Evolutionary conservation across 1,140 invertebrate species (phyloP), one percentile per base, ranked within the genome.

Genomic region (Heliconius melpomene): DNA sequence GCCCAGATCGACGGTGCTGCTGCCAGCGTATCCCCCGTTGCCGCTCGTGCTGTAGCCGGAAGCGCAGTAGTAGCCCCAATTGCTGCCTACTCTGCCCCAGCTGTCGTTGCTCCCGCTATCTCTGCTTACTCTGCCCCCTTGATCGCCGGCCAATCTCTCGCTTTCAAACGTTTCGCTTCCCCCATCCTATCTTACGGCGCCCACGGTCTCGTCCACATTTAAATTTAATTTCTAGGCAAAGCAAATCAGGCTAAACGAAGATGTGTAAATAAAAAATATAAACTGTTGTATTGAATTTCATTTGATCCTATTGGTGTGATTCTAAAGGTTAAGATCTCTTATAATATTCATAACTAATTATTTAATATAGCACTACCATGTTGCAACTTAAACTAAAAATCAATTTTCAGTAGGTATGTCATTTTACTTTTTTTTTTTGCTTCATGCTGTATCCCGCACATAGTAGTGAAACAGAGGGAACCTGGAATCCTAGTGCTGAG

Each of bases 1-100:
- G 95, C 95, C 82, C 94, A 95, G 89, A 90, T 95, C 80, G 93
- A 95, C 82, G 95, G 95, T 81, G 94, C 92, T 83, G 95, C 95
- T 91, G 95, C 95, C 73, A 95, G 95, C 83, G 94, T 94, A 72
- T 94, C 95, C 76, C 95, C 95, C 83, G 88, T 95, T 54, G 84
- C 93, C 52, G 91, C 92, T 82, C 91, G 91, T 80, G 90, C 91
- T 81, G 78, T 94, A 60, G 91, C 84, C 50, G 92, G 89, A 6
- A 89, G 90, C 79, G 20, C 54, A 23, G 54, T 60, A 60, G 85
- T 78, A 20, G 83, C 78, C 50, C 80, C 85, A 38, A 74, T 82
- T 46, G 83, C 80, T 70, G 60, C 60, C 60, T 66, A 66, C 60
- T 66, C 60, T 75, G 75, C 7, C 79, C 54, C 54, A n/a, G 20